Percentiles rank a stretch among this genome's conserved stretches.
These are phyloP conservation scores for Brachypteracias leptosomus DNA, from an alignment of 2,113 vertebrate species.

Conservation along the genomic window DNA sequence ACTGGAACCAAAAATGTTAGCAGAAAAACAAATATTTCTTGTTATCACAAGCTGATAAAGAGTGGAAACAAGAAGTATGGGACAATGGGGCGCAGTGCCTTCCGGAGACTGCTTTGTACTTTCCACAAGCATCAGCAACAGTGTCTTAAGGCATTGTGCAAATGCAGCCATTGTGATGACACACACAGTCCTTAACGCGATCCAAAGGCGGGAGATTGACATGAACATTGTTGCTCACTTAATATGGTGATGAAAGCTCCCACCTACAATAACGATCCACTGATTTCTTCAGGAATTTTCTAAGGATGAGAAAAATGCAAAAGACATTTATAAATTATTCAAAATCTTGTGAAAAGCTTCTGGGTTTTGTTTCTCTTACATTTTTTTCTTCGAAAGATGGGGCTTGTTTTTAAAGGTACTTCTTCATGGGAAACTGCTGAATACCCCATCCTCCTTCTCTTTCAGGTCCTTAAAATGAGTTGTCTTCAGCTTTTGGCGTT, in stretches of 20 bases:
- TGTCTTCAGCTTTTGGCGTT: background rate
- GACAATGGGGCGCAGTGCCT: background rate
- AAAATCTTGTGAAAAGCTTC: background rate
- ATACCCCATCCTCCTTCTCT: background rate
- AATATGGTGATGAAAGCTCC: background rate
- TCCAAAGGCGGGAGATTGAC: background rate
- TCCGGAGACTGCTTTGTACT: background rate
- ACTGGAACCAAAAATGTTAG: background rate
- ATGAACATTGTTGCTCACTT: background rate
- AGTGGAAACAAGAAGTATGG: background rate
- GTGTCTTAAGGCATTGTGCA: background rate
- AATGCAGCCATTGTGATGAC: background rate
- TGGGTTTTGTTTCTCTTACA: background rate
- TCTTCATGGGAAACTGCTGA: background rate
- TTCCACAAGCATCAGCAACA: slow-evolving; percentile 1
- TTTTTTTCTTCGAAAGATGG: background rate
- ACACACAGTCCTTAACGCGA: fast-evolving
- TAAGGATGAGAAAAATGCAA: background rate
- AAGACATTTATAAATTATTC: background rate
- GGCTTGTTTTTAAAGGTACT: background rate
- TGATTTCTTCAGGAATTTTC: background rate
- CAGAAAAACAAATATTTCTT: background rate
- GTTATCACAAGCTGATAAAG: background rate
- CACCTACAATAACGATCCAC: background rate
- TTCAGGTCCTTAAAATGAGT: background rate